These are phyloP conservation scores for Alsophila aescularia DNA, from an alignment of 2,888 invertebrate genomes.

Conservation along the genomic window DNA sequence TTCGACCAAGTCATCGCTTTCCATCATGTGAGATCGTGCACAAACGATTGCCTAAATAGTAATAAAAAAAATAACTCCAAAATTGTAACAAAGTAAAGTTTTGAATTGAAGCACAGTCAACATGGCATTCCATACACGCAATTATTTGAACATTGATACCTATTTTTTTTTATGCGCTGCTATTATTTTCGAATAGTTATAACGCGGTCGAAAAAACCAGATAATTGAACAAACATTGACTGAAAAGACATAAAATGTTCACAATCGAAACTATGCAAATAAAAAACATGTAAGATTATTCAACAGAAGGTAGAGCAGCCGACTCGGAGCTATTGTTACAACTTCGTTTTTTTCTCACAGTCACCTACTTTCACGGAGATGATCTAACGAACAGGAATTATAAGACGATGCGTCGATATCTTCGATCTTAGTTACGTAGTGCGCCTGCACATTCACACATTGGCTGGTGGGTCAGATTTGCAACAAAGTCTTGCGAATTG, in stretches of 20 bases:
- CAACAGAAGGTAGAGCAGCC: conserved; percentile 17
- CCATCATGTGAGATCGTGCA: no score
- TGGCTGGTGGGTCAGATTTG: conserved; percentile 27
- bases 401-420: conserved; percentile 17
- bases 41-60: no score
- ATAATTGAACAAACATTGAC: not conserved
- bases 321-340: conserved; percentile 22
- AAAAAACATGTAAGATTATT: conserved; percentile 16
- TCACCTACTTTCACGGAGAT: conserved; percentile 52
- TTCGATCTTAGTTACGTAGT: conserved; percentile 19
- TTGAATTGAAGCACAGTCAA: no score
- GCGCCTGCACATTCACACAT: conserved; percentile 15
- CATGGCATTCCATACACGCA: no score
- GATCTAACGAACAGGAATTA: conserved; percentile 46
- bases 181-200: not conserved
- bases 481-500: conserved; percentile 26
- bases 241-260: not conserved
- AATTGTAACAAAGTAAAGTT: no score
- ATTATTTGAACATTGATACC: no score
- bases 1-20: no score
- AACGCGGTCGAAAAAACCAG: not conserved
- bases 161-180: no score
- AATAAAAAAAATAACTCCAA: no score
- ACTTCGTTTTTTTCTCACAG: conserved; percentile 40
- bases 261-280: conserved; percentile 9